phyloP scores from a whole-genome alignment of 2,113 vertebrate species.

The Apodemus sylvaticus region DNA sequence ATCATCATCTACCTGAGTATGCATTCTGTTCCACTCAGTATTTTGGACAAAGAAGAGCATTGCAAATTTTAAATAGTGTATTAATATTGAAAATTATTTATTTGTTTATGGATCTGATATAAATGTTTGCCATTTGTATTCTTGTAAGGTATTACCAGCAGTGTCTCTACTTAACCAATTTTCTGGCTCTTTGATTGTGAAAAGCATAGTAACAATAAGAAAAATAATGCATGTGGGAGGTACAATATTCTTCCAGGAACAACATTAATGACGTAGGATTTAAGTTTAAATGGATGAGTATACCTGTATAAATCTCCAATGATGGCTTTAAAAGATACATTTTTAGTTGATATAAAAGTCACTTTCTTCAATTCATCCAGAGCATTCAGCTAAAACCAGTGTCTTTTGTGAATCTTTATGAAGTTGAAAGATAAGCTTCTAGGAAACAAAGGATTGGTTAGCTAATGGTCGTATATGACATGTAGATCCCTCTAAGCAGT shows the following conservation, averaged over 20 bases:
- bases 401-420: constrained; percentile 23
- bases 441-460: constrained; percentile 67
- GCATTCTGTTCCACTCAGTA: background rate
- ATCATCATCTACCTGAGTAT: background rate
- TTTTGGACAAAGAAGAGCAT: background rate
- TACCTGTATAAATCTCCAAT: constrained; percentile 26
- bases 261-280: constrained; percentile 5
- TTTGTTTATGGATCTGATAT: background rate
- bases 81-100: background rate
- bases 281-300: background rate
- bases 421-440: constrained; percentile 58
- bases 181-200: background rate
- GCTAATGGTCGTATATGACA: constrained; percentile 59
- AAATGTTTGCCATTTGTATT: background rate
- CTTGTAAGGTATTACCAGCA: background rate
- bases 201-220: background rate
- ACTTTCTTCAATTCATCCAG: constrained; percentile 25
- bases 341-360: constrained; percentile 46
- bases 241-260: background rate
- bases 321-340: background rate
- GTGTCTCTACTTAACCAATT: background rate
- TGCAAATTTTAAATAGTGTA: background rate
- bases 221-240: background rate
- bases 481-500: constrained; percentile 36
- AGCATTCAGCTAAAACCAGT: constrained; percentile 42